phyloP scores from a whole-genome alignment of 2,888 invertebrate genomes.

The Cephus pygmeus region DNA sequence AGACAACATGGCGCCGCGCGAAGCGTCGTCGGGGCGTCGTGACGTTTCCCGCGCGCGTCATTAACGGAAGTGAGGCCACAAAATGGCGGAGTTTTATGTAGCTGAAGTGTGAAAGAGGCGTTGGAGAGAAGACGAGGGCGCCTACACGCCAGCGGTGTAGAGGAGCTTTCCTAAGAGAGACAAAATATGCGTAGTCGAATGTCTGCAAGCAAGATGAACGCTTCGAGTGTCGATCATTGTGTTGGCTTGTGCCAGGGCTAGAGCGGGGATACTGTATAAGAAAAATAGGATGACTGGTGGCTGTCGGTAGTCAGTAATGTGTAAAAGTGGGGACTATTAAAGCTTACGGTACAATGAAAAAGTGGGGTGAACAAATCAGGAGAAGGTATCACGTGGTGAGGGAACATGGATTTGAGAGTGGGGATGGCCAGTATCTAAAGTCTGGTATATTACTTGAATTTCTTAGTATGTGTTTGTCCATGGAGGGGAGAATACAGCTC shows the following conservation, averaged over 20 bases:
- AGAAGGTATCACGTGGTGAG: background rate
- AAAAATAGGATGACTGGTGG: conserved; percentile 56
- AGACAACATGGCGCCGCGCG: conserved; percentile 65
- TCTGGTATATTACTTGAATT: background rate
- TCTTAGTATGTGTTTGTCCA: conserved; percentile 12
- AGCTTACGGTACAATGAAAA: background rate
- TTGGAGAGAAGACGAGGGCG: conserved; percentile 41
- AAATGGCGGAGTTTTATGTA: conserved; percentile 58
- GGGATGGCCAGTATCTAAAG: background rate
- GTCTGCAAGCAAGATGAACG: conserved; percentile 27
- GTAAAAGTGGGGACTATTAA: background rate
- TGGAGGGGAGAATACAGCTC: background rate
- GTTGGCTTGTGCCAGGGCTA: conserved; percentile 7
- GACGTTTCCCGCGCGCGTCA: conserved; percentile 62
- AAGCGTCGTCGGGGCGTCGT: conserved; percentile 51
- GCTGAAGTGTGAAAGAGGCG: conserved; percentile 55
- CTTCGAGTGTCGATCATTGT: conserved; percentile 4
- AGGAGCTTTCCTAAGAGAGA: conserved; percentile 27
- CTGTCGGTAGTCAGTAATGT: conserved; percentile 15
- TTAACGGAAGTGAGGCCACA: conserved; percentile 63
- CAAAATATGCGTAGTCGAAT: background rate
- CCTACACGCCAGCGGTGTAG: conserved; percentile 34
- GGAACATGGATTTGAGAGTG: background rate
- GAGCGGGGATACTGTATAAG: conserved; percentile 20
- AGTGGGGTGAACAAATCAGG: conserved; percentile 1